Base-by-base conservation (phyloP, 2,113 vertebrate species). In the Riparia riparia region DNA sequence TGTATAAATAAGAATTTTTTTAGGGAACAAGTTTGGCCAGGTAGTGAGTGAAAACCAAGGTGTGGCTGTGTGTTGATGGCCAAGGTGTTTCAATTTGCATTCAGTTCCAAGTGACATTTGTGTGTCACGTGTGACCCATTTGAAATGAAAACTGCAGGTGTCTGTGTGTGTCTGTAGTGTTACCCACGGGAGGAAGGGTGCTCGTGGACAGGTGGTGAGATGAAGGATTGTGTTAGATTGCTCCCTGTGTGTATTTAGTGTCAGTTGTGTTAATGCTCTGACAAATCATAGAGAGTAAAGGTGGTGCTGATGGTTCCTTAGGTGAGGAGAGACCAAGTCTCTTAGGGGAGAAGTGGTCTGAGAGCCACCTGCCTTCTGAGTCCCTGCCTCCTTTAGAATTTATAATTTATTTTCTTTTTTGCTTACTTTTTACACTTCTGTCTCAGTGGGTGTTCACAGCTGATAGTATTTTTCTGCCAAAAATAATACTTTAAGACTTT, bases 71-170 rank as follows among this genome's bases (percentile, higher is more conserved):
- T 63, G 72, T 76, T 80, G 57, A 37, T 42, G 24, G 29, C 57
- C 13, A 45, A 68, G 26, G 20, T 37, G 21, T 81, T 85, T 80
- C 29, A 15, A 7, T 53, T 56, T 61, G 14, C n/a, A 7, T 57
- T 78, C 5, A 31, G 9, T 65, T 73, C 32, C 2, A 24, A 32
- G 47, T 64, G 49, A 17, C 0, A 0, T 42, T 65, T 41, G 10
- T 66, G 18, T 72, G 9, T 54, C 0, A 0, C 1, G 12, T 28
- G 44, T 45, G 58, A 32, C 29, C 25, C 44, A 25, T 63, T 15
- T 61, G 34, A 53, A 69, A 69, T 57, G n/a, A 34, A 28, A 60
- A 6, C 17, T 37, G 53, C 41, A 53, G 57, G 13, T 63, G 8
- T 44, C 2, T 34, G 2, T 56, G 17, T 34, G 25, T 90, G 74